Evolutionary conservation across 2,888 invertebrate genomes (phyloP).

Genomic region (Patella caerulea): DNA sequence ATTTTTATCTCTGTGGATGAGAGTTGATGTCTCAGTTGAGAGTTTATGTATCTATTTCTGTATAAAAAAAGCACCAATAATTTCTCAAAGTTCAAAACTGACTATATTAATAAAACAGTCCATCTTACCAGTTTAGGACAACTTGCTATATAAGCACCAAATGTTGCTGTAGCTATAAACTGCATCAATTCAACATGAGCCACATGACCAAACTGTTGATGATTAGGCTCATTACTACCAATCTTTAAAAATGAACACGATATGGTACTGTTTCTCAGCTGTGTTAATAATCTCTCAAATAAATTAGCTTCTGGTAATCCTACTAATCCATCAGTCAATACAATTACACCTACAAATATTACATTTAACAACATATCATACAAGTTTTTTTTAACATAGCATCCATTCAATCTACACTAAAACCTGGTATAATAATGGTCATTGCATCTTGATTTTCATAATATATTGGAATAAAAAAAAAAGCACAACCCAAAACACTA

Average conservation of each 20-base stretch:
- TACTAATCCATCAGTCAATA: slow-evolving; percentile 81
- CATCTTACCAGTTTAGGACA: slow-evolving; percentile 73
- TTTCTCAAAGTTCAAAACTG: too few relatives aligned
- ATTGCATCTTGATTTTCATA: too few relatives aligned
- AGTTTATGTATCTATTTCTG: too few relatives aligned
- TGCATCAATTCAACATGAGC: slow-evolving; percentile 82
- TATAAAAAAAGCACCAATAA: too few relatives aligned
- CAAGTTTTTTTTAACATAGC: neutral
- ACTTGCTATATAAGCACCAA: slow-evolving; percentile 79
- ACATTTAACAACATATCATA: neutral
- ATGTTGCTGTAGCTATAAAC: slow-evolving; percentile 83
- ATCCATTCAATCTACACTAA: neutral
- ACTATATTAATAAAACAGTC: too few relatives aligned
- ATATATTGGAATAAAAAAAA: too few relatives aligned
- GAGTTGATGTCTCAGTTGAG: too few relatives aligned
- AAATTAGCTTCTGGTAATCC: slow-evolving; percentile 81
- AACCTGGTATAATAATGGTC: too few relatives aligned
- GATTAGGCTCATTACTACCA: slow-evolving; percentile 71
- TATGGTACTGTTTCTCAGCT: slow-evolving; percentile 81
- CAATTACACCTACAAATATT: slow-evolving; percentile 77
- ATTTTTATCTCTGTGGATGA: too few relatives aligned
- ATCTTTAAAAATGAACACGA: slow-evolving; percentile 84
- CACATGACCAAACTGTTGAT: slow-evolving; percentile 80
- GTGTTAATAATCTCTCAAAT: slow-evolving; percentile 81
- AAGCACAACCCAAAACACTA: too few relatives aligned